phyloP scores from a whole-genome alignment of 1,140 invertebrate species.

The Drosophila truncata region DNA sequence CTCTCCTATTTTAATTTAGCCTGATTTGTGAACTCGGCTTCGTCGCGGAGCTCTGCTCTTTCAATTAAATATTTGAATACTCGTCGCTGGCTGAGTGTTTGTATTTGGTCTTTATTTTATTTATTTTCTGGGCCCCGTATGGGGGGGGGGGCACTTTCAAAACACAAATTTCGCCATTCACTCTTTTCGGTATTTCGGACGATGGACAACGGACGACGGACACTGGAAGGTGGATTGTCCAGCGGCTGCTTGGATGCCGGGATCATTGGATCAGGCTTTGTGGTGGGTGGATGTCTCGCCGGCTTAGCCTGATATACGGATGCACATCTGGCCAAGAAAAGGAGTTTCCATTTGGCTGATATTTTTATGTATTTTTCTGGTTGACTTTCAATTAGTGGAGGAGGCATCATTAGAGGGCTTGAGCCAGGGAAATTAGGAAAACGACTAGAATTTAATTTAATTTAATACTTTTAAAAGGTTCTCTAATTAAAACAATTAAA shows the following conservation, averaged over 20 bases:
- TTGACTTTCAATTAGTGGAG: constrained; percentile 31
- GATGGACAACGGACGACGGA: background rate
- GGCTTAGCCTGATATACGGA: constrained; percentile 17
- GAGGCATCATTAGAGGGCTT: constrained; percentile 4
- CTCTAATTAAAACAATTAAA: too few relatives aligned
- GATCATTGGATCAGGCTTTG: constrained; percentile 13
- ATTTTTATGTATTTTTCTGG: background rate
- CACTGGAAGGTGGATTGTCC: constrained; percentile 1
- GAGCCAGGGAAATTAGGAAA: background rate
- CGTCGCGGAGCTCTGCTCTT: constrained; percentile 20
- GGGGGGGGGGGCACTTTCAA: constrained; percentile 46
- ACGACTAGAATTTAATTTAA: background rate
- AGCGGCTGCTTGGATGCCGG: constrained; percentile 11
- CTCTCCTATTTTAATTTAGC: constrained; percentile 30
- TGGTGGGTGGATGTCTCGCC: constrained; percentile 21
- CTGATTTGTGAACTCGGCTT: constrained; percentile 46
- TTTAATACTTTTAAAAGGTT: too few relatives aligned
- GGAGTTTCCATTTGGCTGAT: background rate
- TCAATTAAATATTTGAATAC: constrained; percentile 78
- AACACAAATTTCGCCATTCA: constrained; percentile 58
- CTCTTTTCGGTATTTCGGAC: constrained; percentile 31
- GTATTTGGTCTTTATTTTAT: constrained; percentile 20
- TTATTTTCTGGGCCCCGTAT: constrained; percentile 12
- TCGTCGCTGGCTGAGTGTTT: constrained; percentile 38
- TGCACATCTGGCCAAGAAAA: constrained; percentile 40